Evolutionary conservation across 2,888 invertebrate genomes (phyloP).

Genomic region (Acrobasis suavella): DNA sequence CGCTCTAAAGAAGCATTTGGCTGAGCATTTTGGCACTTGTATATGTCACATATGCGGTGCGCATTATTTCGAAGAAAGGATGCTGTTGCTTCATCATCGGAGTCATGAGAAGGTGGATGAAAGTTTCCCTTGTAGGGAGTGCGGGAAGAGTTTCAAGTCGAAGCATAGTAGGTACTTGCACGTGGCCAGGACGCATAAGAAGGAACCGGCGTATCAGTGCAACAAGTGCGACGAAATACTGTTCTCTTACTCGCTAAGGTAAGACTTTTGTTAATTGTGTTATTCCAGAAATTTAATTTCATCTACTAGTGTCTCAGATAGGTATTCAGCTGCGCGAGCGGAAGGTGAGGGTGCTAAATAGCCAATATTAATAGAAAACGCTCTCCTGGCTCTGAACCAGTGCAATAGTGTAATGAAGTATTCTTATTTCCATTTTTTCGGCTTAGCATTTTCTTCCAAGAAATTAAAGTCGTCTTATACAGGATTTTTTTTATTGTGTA

Average conservation of each 20-base stretch:
- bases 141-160: slow-evolving; percentile 70
- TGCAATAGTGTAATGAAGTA: no score
- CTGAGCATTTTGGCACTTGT: slow-evolving; percentile 65
- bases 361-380: no score
- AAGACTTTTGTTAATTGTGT: not conserved
- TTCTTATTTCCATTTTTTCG: no score
- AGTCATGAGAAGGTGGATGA: slow-evolving; percentile 60
- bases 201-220: slow-evolving; percentile 67
- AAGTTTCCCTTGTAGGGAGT: slow-evolving; percentile 73
- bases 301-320: no score
- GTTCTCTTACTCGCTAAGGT: slow-evolving; percentile 58
- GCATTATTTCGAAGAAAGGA: slow-evolving; percentile 71
- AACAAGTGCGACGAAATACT: slow-evolving; percentile 70
- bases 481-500: no score
- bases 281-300: no score
- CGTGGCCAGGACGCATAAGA: slow-evolving; percentile 67
- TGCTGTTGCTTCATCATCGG: slow-evolving; percentile 41
- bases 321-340: no score
- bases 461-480: no score
- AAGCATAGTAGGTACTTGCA: slow-evolving; percentile 67
- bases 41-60: slow-evolving; percentile 72
- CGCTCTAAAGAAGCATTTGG: slow-evolving; percentile 66
- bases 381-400: no score
- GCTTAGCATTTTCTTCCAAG: no score
- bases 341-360: no score